A percentile compares a stretch with the other conserved stretches of the same genome.
phyloP scores from a whole-genome alignment of 1,140 invertebrate genomes.

The Campoletis sonorensis region DNA sequence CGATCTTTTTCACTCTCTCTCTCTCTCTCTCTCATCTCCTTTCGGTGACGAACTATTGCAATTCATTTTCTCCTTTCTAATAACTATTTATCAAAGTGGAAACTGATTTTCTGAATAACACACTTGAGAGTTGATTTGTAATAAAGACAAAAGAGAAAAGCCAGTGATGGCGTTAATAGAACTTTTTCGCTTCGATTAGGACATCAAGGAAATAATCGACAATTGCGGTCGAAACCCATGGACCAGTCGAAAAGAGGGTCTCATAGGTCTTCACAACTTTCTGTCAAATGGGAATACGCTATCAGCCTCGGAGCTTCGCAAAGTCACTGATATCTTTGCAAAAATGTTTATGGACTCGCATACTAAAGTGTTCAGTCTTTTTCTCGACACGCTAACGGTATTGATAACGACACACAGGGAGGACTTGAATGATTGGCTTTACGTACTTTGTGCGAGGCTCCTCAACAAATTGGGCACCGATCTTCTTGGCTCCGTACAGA shows the following conservation, averaged over 20 bases:
- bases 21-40: not conserved
- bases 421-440: slow-evolving; percentile 94
- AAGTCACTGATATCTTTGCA: slow-evolving; percentile 93
- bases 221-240: slow-evolving; percentile 92
- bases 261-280: slow-evolving; percentile 87
- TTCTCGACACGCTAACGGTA: slow-evolving; percentile 94
- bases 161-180: too few relatives aligned
- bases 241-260: slow-evolving; percentile 94
- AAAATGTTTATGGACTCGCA: slow-evolving; percentile 99
- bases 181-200: slow-evolving; percentile 76
- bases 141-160: too few relatives aligned
- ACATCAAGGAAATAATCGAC: slow-evolving; percentile 92
- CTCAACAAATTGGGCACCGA: slow-evolving; percentile 94
- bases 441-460: slow-evolving; percentile 82
- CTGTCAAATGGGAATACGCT: slow-evolving; percentile 84
- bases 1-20: slow-evolving; percentile 26
- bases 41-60: too few relatives aligned
- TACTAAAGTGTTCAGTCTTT: slow-evolving; percentile 95
- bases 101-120: too few relatives aligned
- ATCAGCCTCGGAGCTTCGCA: slow-evolving; percentile 83
- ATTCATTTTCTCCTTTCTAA: too few relatives aligned
- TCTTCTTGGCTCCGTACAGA: slow-evolving; percentile 91
- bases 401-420: slow-evolving; percentile 90
- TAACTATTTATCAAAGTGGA: too few relatives aligned
- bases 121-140: too few relatives aligned